Evolutionary conservation across 2,888 invertebrate genomes (phyloP).

Genomic region (Rhodophaea formosa): DNA sequence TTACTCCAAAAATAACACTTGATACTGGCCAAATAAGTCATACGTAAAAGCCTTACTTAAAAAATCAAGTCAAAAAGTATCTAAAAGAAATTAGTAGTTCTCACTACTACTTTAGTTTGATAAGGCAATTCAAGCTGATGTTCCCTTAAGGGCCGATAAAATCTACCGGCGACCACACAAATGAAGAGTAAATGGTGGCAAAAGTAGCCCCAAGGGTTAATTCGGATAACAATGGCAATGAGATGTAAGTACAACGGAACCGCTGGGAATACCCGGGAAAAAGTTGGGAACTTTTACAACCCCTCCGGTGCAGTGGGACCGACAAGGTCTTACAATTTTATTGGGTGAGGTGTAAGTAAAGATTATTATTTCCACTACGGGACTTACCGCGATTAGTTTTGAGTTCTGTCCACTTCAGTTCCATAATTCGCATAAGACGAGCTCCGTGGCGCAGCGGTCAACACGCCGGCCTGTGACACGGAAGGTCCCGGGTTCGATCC

Average conservation of each 20-base stretch:
- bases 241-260: slow-evolving; percentile 9
- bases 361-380: neutral
- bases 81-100: neutral
- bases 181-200: slow-evolving; percentile 19
- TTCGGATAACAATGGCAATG: slow-evolving; percentile 17
- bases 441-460: too few species aligned
- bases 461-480: too few species aligned
- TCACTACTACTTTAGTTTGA: neutral
- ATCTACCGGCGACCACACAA: slow-evolving; percentile 13
- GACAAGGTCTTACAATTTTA: neutral
- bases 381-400: too few species aligned
- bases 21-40: too few species aligned
- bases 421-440: too few species aligned
- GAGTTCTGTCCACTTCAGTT: too few species aligned
- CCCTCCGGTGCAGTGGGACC: neutral
- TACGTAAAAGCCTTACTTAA: too few species aligned
- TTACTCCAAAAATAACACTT: too few species aligned
- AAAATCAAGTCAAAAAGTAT: too few species aligned
- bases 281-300: slow-evolving; percentile 2
- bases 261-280: slow-evolving; percentile 14
- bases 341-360: neutral
- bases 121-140: slow-evolving; percentile 6
- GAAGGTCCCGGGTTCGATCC: too few species aligned
- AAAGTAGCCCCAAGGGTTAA: slow-evolving; percentile 15
- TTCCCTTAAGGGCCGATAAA: slow-evolving; percentile 11